These are phyloP conservation scores for Deroplatys truncata DNA, from an alignment of 2,888 invertebrate species.

Conservation along the genomic window DNA sequence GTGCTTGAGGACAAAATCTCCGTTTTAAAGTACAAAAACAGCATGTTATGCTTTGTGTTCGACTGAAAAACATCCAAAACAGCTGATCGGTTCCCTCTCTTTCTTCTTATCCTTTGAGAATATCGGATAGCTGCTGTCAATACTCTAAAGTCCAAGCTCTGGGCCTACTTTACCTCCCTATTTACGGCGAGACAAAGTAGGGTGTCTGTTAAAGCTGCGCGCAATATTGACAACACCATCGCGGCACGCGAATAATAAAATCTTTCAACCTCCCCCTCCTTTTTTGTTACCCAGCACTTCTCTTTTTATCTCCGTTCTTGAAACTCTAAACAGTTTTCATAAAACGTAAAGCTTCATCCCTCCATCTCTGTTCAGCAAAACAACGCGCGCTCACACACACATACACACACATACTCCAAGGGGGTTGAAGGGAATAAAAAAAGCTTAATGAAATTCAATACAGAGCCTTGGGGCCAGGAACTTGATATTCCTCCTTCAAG, in stretches of 20 bases:
- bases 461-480: slow-evolving; percentile 12
- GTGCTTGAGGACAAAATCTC: too few species aligned
- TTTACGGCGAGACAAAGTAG: too few species aligned
- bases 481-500: slow-evolving; percentile 20
- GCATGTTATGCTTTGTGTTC: too few species aligned
- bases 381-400: neutral
- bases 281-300: neutral
- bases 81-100: neutral
- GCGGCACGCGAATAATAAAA: slow-evolving; percentile 3
- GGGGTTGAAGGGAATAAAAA: neutral
- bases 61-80: neutral
- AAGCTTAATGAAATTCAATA: slow-evolving; percentile 27
- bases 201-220: neutral
- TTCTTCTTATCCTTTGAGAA: neutral
- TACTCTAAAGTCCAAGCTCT: neutral
- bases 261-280: neutral
- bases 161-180: too few species aligned
- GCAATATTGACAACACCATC: neutral
- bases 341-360: neutral
- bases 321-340: neutral
- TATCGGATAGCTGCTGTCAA: neutral
- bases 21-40: too few species aligned
- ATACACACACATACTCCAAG: neutral
- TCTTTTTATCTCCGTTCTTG: neutral
- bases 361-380: neutral